phyloP scores from a whole-genome alignment of 2,888 invertebrate species.

The Troilus luridus region DNA sequence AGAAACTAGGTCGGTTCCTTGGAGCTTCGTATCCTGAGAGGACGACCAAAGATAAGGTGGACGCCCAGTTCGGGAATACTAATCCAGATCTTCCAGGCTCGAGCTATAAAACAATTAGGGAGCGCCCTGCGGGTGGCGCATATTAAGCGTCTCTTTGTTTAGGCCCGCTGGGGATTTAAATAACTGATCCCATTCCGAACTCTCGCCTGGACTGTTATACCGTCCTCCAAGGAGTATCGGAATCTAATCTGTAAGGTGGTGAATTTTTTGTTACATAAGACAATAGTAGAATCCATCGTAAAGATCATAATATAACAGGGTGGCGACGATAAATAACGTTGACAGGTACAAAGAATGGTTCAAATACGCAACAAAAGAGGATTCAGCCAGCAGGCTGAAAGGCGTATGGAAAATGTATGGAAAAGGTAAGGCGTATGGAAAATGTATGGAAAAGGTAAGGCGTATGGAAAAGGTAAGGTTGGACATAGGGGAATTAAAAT shows the following conservation, averaged over 20 bases:
- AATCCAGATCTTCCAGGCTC: neutral
- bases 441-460: too few species aligned
- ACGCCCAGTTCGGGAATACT: constrained; percentile 20
- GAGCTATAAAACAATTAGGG: constrained; percentile 41
- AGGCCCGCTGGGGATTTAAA: constrained; percentile 39
- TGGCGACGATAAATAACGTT: neutral
- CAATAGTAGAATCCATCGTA: neutral
- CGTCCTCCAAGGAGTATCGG: neutral
- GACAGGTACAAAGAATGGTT: neutral
- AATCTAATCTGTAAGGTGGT: neutral
- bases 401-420: too few species aligned
- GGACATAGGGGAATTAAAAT: too few species aligned
- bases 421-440: too few species aligned
- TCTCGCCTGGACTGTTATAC: neutral
- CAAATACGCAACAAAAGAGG: too few species aligned
- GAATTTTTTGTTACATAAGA: neutral
- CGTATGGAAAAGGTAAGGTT: too few species aligned
- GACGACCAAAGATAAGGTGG: constrained; percentile 17
- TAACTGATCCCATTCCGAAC: constrained; percentile 24
- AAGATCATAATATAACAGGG: neutral
- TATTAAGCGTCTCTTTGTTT: constrained; percentile 41
- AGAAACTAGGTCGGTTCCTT: neutral
- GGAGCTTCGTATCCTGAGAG: neutral
- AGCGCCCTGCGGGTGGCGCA: constrained; percentile 14
- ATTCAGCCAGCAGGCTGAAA: too few species aligned